Evolutionary conservation across 2,797 vertebrate species (phyloP), one percentile per base, ranked within the genome.

Genomic region (Cheirogaleus major): DNA sequence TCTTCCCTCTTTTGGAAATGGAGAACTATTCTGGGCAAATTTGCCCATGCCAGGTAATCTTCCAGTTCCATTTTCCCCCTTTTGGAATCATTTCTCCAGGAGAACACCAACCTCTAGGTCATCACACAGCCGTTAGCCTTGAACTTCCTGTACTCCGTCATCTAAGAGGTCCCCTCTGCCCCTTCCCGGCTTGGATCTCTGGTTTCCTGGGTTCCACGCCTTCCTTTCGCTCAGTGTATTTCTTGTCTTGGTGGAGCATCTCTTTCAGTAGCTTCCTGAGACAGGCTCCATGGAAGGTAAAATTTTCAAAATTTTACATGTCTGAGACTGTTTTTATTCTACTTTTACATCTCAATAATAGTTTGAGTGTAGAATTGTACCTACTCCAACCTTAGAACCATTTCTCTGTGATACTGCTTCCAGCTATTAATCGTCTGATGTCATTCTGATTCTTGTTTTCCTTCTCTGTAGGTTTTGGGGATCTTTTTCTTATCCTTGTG

Each of bases 261-360:
- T 83, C 48, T 48, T 70, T 38, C 12, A 41, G 52, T 18, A 48
- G 63, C 61, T 73, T 41, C 48, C 52, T 18, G 43, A 32, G 48
- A 59, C 78, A 72, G 38, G 52, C 7, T 17, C 6, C 23, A 2
- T 1, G 52, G 67, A 20, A 91, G 8, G 7, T 2, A 17, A 41
- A 18, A 6, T 17, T 25, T 41, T 30, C 25, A 17, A 30, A 81
- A 7, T 9, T 13, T 32, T 43, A n/a, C 22, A 0, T 1, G n/a
- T 25, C 72, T n/a, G 48, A 14, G 20, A 20, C 13, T 2, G 12
- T 57, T 45, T 87, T 78, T 43, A 15, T 55, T 22, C 48, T 32
- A 25, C 35, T 25, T 9, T n/a, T 41, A n/a, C 7, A 7, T 23
- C 69, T 41, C 20, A 12, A 0, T 2, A 20, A 43, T 0, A 2